phyloP scores from a whole-genome alignment of 2,797 vertebrate species.

The Microctenopoma lineatum region DNA sequence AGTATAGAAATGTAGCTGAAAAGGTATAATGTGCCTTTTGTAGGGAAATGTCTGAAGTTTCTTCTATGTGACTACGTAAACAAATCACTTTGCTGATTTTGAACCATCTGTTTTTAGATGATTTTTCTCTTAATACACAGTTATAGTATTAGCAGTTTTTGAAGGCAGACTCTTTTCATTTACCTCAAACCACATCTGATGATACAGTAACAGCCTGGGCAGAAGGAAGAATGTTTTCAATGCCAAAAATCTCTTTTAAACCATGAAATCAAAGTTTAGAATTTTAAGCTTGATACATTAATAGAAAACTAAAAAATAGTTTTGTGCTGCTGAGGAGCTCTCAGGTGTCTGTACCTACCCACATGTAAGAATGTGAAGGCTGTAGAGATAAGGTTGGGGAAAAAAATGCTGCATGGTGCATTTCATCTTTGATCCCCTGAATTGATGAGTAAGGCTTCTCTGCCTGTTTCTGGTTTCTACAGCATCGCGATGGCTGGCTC shows the following conservation, averaged over 20 bases:
- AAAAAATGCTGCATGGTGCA: slow-evolving; percentile 26
- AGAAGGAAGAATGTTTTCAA: background rate
- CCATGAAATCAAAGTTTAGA: background rate
- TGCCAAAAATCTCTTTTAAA: background rate
- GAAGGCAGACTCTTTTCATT: slow-evolving; percentile 10
- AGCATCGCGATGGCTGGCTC: slow-evolving; percentile 98
- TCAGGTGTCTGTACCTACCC: background rate
- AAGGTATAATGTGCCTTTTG: slow-evolving; percentile 7
- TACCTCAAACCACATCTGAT: slow-evolving; percentile 24
- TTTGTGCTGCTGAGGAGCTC: slow-evolving; percentile 9
- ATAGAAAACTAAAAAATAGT: background rate
- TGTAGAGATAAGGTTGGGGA: slow-evolving; percentile 12
- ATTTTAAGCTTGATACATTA: background rate
- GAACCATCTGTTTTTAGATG: slow-evolving; percentile 13
- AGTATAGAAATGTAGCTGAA: background rate
- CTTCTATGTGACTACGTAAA: slow-evolving; percentile 7
- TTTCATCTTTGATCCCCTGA: background rate
- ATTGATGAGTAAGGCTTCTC: background rate
- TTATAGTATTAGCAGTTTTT: background rate
- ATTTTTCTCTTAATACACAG: background rate
- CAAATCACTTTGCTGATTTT: slow-evolving; percentile 39
- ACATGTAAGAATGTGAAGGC: background rate
- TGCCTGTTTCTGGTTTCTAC: slow-evolving; percentile 10
- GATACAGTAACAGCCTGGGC: slow-evolving; percentile 15
- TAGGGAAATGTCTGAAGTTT: slow-evolving; percentile 24